Evolutionary conservation across 2,888 invertebrate species (phyloP).

Genomic region (Mimas tiliae): DNA sequence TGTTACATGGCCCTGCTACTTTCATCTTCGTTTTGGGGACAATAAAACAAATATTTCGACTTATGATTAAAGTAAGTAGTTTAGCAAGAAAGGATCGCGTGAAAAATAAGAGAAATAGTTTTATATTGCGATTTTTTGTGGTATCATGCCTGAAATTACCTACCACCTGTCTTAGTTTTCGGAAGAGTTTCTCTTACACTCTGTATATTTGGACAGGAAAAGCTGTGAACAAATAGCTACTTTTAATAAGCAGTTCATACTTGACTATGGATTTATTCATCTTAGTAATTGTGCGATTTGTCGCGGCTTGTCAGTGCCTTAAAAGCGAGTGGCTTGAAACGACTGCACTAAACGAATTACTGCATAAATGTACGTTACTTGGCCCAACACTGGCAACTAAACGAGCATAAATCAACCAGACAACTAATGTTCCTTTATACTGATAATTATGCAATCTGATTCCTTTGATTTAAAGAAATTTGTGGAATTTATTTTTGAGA

Average conservation of each 20-base stretch:
- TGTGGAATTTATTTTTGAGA: background rate
- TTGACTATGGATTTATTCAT: slow-evolving; percentile 43
- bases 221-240: background rate
- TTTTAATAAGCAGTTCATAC: background rate
- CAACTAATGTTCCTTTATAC: background rate
- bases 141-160: too few species aligned
- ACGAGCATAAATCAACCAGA: slow-evolving; percentile 2
- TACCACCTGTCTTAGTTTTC: too few species aligned
- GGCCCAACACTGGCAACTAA: background rate
- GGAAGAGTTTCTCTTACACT: too few species aligned
- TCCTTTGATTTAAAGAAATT: background rate
- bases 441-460: slow-evolving; percentile 1
- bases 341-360: slow-evolving; percentile 15
- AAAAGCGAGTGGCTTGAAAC: slow-evolving; percentile 2
- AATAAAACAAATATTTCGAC: too few species aligned
- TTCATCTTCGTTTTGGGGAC: too few species aligned
- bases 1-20: too few species aligned
- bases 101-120: too few species aligned
- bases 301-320: slow-evolving; percentile 32
- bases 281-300: slow-evolving; percentile 48
- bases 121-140: too few species aligned
- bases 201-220: background rate
- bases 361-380: slow-evolving; percentile 4
- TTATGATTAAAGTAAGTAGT: too few species aligned
- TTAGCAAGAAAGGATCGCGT: too few species aligned